Evolutionary conservation across 1,140 invertebrate species (phyloP), one percentile per base, ranked within the genome.

Genomic region (Bombus vancouverensis): DNA sequence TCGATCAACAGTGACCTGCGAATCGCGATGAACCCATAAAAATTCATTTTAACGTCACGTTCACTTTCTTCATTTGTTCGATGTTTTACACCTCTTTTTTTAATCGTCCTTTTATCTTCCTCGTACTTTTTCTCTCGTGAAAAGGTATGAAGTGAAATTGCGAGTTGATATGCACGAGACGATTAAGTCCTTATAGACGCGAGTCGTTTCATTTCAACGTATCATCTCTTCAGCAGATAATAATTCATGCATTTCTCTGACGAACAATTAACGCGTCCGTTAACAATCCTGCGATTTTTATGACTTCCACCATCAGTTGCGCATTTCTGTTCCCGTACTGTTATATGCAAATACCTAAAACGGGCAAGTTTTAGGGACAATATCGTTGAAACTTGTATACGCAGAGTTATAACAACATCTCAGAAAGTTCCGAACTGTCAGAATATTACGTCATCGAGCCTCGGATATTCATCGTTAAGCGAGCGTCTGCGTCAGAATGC

Each of bases 401-500:
- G 34, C 15, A 22, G 44, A 66, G 65, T 84, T 71, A 53, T 62
- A 28, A n/a, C 25, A 71, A 79, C 82, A 79, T 79, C 82, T 78
- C 53, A 66, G 47, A 79, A 84, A 84, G 18, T 84, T 71, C 3
- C n/a, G 8, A 44, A 59, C 44, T 28, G 42, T 44, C 57, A 75
- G 47, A 83, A 71, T 53, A n/a, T 37, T 66, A 76, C 81, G 81
- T 83, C 81, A 83, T 62, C 82, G 81, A 18, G 47, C 13, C 53
- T 79, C 66, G 75, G 59, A 79, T 79, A 84, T 84, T 71, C 75
- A 71, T 57, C 82, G 82, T 59, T 75, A 39, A 53, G 32, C 74
- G 75, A 32, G 66, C 82, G 72, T 79, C 53, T 79, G 76, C 82
- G 82, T 79, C 82, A 79, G 47, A 59, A 76, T 28, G 18, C 62